phyloP scores from a whole-genome alignment of 2,113 vertebrate genomes.

The Oxyruncus cristatus region DNA sequence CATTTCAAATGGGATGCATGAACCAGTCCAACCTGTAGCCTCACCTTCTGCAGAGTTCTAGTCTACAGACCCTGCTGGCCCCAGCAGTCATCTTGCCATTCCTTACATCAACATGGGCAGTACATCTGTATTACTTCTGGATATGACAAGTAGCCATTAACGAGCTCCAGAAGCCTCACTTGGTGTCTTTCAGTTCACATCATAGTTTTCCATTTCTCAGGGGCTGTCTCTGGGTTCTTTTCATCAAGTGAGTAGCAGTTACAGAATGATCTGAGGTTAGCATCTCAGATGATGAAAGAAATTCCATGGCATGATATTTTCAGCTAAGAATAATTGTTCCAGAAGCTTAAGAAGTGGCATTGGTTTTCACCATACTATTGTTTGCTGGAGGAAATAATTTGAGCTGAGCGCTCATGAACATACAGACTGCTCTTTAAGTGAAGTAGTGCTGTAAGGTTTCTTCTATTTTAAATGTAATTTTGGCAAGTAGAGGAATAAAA shows the following conservation, averaged over 20 bases:
- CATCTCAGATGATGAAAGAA: not conserved
- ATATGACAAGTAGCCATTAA: not conserved
- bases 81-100: not conserved
- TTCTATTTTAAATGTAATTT: conserved; percentile 46
- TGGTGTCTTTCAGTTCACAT: not conserved
- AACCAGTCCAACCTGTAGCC: not conserved
- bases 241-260: not conserved
- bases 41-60: not conserved
- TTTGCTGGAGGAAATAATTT: conserved; percentile 6
- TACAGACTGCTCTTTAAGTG: conserved; percentile 33
- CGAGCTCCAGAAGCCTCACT: not conserved
- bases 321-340: not conserved
- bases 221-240: not conserved
- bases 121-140: not conserved
- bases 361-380: conserved; percentile 10
- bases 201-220: not conserved
- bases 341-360: not conserved
- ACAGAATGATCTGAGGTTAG: not conserved
- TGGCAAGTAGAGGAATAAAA: conserved; percentile 25
- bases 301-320: not conserved
- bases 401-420: conserved; percentile 17
- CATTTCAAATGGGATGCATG: not conserved
- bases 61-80: not conserved
- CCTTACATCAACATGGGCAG: not conserved
- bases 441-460: conserved; percentile 5